Base-by-base conservation (phyloP, 2,113 vertebrate species). In the Cebidichthys violaceus region DNA sequence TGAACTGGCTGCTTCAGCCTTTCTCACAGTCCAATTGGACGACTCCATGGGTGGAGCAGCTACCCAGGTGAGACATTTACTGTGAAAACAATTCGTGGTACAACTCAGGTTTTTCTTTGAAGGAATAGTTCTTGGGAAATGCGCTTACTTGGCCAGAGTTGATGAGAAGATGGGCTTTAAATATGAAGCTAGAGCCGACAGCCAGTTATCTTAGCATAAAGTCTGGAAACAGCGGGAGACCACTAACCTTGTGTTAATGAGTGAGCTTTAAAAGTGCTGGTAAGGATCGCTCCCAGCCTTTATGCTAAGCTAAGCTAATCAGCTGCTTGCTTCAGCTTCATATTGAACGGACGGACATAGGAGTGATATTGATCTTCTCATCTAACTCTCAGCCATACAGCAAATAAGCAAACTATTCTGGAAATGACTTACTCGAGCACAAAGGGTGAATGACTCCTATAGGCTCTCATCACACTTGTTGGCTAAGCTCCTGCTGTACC, bases 1-100 rank as follows among this genome's bases (percentile, higher is more conserved):
- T 75, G 95, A 96, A 76, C 88, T 93, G 79, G 82, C 47, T 4
- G 91, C 91, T 6, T 96, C 95, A 1, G 94, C 95, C 41, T 73
- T 92, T 60, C 89, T 96, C 79, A 92, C 95, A 0, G 90, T 96
- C 22, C 24, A 52, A 6, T 70, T 96, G 85, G 95, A 96, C 0
- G 75, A 95, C 11, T 92, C 90, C 43, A 92, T 95, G 93, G 77
- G 83, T 27, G 94, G 93, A 41, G 61, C 50, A 13, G 93, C 95
- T 52, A 93, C 94, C 15, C 95, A 95, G 93, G 95, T 96, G 37
- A 80, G 77, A 47, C 9, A 29, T 45, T 65, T 33, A 37, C 45
- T 15, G 18, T 52, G 13, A 33, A 52, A 47, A 31, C 31, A 41
- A 27, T 37, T 8, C 18, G 45, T 60, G 35, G 5, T 45, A 27